Evolutionary conservation across 2,113 vertebrate species (phyloP), one percentile per base, ranked within the genome.

Genomic region (Actenoides hombroni): DNA sequence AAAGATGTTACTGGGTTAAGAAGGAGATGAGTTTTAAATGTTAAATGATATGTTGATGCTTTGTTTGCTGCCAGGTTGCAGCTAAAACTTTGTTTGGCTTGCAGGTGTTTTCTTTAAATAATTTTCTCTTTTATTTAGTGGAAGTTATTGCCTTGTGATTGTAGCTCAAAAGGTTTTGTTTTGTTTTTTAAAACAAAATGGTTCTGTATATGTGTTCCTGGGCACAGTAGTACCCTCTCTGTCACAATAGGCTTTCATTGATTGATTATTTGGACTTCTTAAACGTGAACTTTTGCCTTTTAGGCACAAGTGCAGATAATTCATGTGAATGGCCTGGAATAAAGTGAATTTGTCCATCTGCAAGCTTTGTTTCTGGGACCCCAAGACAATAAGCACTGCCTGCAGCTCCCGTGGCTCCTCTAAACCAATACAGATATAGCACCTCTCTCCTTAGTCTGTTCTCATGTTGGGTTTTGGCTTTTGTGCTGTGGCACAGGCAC

Each of bases 321-420:
- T 91, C 29, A 60, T 82, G 39, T 1, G 1, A 78, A 79, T 64
- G 16, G 16, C 25, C 29, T 70, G 29, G 39, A 83, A 68, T 33
- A 60, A 24, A 78, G 48, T 68, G 88, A 86, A 75, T 77, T 85
- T 91, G 54, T 77, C 54, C 53, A 81, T 46, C 75, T 93, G 63
- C 73, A 86, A 67, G 56, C 70, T 94, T 92, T 90, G 35, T 93
- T 94, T 92, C 85, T 86, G 64, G 44, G 56, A 79, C 35, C 42
- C 33, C 79, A 76, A 88, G 65, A 78, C 24, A 84, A 44, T 46
- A 79, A 91, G 71, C 23, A 24, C 70, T 65, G 65, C 37, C 35
- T 88, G 56, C 60, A 89, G 42, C 56, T 92, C 64, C 35, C 16
- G 77, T 90, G 70, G 21, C 31, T 86, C 26, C 39, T 69, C 40